Percentiles rank a stretch among this genome's conserved stretches.
Evolutionary conservation across 2,113 vertebrate species (phyloP).

Genomic region (Bubalus kerabau): DNA sequence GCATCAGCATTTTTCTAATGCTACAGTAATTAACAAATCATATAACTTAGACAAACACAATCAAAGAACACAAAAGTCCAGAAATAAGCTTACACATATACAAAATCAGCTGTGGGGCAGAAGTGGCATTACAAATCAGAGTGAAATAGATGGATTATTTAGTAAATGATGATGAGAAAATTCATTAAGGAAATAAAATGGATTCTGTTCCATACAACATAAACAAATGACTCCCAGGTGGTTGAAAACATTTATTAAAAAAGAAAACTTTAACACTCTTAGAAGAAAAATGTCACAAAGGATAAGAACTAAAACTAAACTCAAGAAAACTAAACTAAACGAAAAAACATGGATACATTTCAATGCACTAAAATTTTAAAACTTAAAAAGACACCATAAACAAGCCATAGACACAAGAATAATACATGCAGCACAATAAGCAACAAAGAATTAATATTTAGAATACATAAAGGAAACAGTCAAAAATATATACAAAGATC

Average conservation of each 20-base stretch:
- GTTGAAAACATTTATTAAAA: not conserved
- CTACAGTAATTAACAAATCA: not conserved
- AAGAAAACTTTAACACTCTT: not conserved
- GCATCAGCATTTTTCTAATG: not conserved
- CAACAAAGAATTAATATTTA: not conserved
- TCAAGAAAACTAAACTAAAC: not conserved
- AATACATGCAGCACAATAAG: not conserved
- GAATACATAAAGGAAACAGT: not conserved
- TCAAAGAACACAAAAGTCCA: not conserved
- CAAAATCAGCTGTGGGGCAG: not conserved
- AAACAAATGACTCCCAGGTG: not conserved
- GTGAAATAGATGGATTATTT: not conserved
- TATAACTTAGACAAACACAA: not conserved
- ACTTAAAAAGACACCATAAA: not conserved
- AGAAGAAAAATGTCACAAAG: not conserved
- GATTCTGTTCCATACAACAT: not conserved
- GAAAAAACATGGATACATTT: not conserved
- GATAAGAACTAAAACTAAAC: not conserved
- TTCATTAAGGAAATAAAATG: not conserved
- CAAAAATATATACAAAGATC: not conserved
- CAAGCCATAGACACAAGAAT: not conserved
- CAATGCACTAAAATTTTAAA: not conserved
- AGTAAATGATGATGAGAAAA: not conserved
- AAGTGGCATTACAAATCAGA: not conserved
- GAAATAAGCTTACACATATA: not conserved